Evolutionary conservation across 2,113 vertebrate species (phyloP), one percentile per base, ranked within the genome.

Genomic region (Hippopotamus amphibius): DNA sequence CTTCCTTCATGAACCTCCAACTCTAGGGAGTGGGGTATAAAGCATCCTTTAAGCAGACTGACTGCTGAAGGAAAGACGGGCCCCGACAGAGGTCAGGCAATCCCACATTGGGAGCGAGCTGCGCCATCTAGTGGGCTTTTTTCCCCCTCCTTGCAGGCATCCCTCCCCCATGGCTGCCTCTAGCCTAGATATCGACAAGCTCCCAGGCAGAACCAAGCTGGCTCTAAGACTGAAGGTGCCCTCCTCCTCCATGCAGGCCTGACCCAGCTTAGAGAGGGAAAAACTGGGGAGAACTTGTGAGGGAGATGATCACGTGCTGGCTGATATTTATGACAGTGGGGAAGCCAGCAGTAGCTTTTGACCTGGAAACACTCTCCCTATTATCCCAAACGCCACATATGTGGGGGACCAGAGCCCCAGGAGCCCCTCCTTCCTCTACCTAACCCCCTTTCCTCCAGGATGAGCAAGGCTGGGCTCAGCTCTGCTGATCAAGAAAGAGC

Each of bases 41-140:
- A 33, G 33, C 43, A 10, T 17, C 15, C 66, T 55, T 41, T 93
- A 14, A 48, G 13, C 43, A 37, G 55, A 57, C 21, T 6, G 37
- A 13, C 22, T 16, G 48, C 71, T 24, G 50, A n/a, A 7, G 48
- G 61, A 61, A 74, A 53, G 37, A 28, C 13, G 26, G 48, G 66
- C 10, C 21, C 33, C 10, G 2, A 6, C 24, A 24, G 12, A 1
- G 15, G 43, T 16, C 19, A 0, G 85, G 43, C 77, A 94, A 43
- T 87, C 30, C 71, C 85, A 53, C 14, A 83, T 2, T 26, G 79
- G 89, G 53, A 65, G 89, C 19, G 26, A 81, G 93, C 86, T 93
- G 93, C 90, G 97, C 97, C 98, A 95, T 55, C 98, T 97, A 53
- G 95, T 97, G 98, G 97, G 0, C 0, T 0, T 89, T 71, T 95